Evolutionary conservation across 1,140 invertebrate species (phyloP), one percentile per base, ranked within the genome.

Genomic region (Drosophila lini): DNA sequence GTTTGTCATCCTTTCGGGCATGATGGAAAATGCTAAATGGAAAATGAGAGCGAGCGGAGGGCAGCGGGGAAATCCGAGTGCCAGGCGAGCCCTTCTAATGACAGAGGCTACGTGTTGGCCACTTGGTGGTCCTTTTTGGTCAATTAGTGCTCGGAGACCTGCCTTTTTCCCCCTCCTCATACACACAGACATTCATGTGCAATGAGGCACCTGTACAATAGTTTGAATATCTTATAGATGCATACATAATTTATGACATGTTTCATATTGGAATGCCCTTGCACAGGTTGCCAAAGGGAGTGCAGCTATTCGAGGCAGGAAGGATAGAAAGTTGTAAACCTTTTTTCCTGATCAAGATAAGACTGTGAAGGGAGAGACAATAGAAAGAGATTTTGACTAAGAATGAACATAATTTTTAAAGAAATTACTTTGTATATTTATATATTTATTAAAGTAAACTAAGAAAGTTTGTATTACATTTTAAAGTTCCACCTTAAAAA

Each of bases 41-140:
- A 48, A 40, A 60, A 25, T 60, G 10, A 9, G 25, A 31, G 8
- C 7, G 45, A 8, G 22, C n/a, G 15, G 19, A 7, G 13, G 25
- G 2, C 5, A 52, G n/a, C 38, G 40, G 25, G 56, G 32, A 42
- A 74, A 53, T 48, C 47, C 52, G 52, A 67, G 67, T 31, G 31
- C 47, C 47, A 50, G 57, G 5, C 32, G 19, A 76, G 47, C 53
- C 74, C 57, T 77, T 71, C 80, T 88, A 88, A 86, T 88, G 83
- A 78, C 80, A 80, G 75, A 55, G 73, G 53, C 74, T 67, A 86
- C 76, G 80, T 77, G 80, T 44, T 45, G 71, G 61, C 25, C 55
- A 45, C 53, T 56, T 68, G 84, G 83, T 86, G 83, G 83, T 86
- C 83, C 83, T 82, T 86, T 86, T 83, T 80, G 73, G 76, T 83